Conservation (phyloP, 2,797 vertebrate species). For the Notoglanidium macrostoma region DNA sequence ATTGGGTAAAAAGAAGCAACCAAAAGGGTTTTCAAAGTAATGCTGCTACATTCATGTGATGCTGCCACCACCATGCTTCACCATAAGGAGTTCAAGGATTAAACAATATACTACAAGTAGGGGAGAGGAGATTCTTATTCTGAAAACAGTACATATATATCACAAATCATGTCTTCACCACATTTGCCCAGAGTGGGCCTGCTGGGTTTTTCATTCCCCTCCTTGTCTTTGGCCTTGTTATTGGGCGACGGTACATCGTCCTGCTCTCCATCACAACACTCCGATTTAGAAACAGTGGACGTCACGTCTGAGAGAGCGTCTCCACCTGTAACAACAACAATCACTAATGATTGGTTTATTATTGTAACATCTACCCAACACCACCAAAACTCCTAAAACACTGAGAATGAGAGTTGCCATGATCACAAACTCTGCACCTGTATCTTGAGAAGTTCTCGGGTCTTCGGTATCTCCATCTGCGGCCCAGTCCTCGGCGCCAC, state of each 20-base stretch:
- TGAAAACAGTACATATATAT: background rate
- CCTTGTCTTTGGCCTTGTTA: slow-evolving; percentile 66
- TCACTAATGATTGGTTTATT: background rate
- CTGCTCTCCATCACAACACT: slow-evolving; percentile 59
- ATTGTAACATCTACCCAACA: background rate
- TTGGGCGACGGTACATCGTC: slow-evolving; percentile 67
- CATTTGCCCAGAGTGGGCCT: slow-evolving; percentile 31
- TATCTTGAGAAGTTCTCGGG: slow-evolving; percentile 46
- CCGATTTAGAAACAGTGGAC: slow-evolving; percentile 58
- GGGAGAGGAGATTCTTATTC: background rate
- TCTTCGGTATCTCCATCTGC: slow-evolving; percentile 35
- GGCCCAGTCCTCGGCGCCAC: slow-evolving; percentile 42
- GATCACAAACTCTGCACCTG: slow-evolving; percentile 19
- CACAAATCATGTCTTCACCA: slow-evolving; percentile 44
- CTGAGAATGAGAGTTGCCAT: background rate
- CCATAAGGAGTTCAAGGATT: background rate
- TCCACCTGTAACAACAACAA: slow-evolving; percentile 40
- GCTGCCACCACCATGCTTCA: slow-evolving; percentile 2
- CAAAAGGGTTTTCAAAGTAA: background rate
- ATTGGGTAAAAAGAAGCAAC: background rate
- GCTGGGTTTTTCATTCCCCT: slow-evolving; percentile 61
- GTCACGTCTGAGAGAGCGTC: slow-evolving; percentile 48
- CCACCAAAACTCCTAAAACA: background rate
- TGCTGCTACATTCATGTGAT: background rate
- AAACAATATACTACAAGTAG: background rate